Evolutionary conservation across 2,113 vertebrate genomes (phyloP).

Genomic region (Callochromis pleurospilus): DNA sequence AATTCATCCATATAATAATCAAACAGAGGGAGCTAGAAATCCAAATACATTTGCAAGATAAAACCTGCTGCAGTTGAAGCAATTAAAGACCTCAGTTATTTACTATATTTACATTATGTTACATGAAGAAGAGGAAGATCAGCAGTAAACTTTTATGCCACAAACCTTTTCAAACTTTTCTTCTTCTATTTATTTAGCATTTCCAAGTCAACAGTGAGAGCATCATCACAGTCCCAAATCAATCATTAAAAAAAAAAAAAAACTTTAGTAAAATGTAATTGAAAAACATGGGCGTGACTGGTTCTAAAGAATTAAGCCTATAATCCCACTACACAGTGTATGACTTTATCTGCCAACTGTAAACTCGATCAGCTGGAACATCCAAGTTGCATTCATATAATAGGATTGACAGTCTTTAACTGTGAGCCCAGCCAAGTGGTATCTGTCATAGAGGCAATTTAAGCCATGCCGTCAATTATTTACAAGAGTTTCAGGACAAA

Average conservation of each 20-base stretch:
- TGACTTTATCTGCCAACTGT: background rate
- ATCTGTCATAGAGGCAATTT: background rate
- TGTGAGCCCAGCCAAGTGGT: background rate
- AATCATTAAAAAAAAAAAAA: too few relatives aligned
- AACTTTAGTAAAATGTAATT: background rate
- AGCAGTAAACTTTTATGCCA: background rate
- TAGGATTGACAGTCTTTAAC: background rate
- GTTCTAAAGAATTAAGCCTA: background rate
- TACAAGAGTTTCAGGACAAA: background rate
- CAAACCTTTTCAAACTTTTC: background rate
- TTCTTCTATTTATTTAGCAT: background rate
- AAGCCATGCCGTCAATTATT: background rate
- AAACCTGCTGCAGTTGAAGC: background rate
- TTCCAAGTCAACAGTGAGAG: background rate
- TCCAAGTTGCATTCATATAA: background rate
- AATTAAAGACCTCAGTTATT: background rate
- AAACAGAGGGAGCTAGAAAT: background rate
- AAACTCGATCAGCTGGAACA: background rate
- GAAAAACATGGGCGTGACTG: background rate
- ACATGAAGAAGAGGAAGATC: background rate
- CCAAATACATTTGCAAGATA: background rate
- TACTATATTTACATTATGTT: background rate
- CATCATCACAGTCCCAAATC: background rate
- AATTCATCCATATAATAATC: background rate
- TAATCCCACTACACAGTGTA: background rate